These are phyloP conservation scores for Ernsta delagoae DNA, from an alignment of 2,888 invertebrate species.

Conservation along the genomic window DNA sequence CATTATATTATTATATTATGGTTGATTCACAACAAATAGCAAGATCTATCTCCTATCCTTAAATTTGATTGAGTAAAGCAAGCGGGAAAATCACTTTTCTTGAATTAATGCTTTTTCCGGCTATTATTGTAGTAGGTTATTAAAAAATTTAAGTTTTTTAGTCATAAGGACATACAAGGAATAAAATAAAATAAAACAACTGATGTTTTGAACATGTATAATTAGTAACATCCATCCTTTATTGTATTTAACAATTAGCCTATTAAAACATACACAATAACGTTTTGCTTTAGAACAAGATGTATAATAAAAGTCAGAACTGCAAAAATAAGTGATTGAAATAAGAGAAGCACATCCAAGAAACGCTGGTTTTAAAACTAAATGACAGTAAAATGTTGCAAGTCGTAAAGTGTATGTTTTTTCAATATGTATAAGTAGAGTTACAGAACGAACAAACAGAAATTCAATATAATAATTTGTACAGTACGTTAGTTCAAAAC, in stretches of 20 bases:
- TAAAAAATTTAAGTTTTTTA: too few species aligned
- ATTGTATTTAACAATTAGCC: slow-evolving; percentile 72
- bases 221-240: slow-evolving; percentile 79
- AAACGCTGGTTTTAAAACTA: slow-evolving; percentile 37
- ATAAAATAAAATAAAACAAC: slow-evolving; percentile 35
- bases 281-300: slow-evolving; percentile 52
- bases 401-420: slow-evolving; percentile 30
- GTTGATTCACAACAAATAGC: too few species aligned
- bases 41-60: too few species aligned
- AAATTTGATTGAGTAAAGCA: too few species aligned
- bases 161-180: too few species aligned
- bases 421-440: slow-evolving; percentile 15
- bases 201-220: slow-evolving; percentile 74
- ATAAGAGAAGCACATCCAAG: slow-evolving; percentile 40
- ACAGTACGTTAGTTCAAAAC: slow-evolving; percentile 48
- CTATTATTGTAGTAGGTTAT: too few species aligned
- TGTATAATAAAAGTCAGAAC: slow-evolving; percentile 47
- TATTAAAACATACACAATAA: slow-evolving; percentile 62
- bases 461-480: slow-evolving; percentile 45
- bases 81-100: too few species aligned
- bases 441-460: slow-evolving; percentile 35
- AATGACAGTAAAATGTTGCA: slow-evolving; percentile 21
- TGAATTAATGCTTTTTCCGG: too few species aligned
- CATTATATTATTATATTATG: too few species aligned
- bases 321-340: slow-evolving; percentile 55